phyloP scores from a whole-genome alignment of 2,797 vertebrate species.

The Diceros bicornis region DNA sequence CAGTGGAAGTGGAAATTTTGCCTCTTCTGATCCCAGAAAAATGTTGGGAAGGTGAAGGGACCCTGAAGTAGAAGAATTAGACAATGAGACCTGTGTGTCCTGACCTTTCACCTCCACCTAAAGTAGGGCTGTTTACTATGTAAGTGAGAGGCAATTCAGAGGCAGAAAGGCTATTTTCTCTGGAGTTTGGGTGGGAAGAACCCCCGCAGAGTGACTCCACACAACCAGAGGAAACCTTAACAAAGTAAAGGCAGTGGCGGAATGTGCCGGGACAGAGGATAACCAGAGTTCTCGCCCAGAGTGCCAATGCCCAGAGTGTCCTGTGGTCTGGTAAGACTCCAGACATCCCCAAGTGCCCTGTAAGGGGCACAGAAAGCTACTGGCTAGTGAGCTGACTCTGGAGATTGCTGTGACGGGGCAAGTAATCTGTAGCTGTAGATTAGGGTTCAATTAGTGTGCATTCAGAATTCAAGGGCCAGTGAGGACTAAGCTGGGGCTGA shows the following conservation, averaged over 20 bases:
- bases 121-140: background rate
- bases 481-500: background rate
- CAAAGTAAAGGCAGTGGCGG: background rate
- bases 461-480: background rate
- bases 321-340: background rate
- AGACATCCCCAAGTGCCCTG: background rate
- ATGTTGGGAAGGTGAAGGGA: background rate
- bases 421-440: background rate
- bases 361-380: background rate
- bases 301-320: too few species aligned
- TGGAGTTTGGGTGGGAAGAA: background rate
- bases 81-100: background rate
- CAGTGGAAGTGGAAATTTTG: background rate
- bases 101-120: background rate
- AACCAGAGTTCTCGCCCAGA: background rate
- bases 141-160: background rate
- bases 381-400: background rate
- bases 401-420: rapidly evolving
- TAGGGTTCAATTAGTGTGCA: background rate
- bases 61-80: background rate
- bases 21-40: background rate
- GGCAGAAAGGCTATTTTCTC: background rate
- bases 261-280: background rate
- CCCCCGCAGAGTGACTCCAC: background rate
- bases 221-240: background rate